These are phyloP conservation scores for Elephas maximus DNA, from an alignment of 2,113 vertebrate species.

Conservation along the genomic window DNA sequence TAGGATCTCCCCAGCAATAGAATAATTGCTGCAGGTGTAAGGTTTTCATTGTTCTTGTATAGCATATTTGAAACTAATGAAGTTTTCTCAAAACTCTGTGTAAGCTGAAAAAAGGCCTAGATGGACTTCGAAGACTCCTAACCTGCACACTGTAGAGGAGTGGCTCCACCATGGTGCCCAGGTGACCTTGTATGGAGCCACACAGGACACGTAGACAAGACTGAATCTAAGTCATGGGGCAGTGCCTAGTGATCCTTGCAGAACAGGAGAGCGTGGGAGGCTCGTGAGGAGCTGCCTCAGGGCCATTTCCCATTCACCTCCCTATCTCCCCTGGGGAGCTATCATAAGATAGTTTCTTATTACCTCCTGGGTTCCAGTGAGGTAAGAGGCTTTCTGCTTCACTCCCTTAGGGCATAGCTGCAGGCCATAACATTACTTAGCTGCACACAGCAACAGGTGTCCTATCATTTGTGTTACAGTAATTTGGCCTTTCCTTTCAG, in stretches of 20 bases:
- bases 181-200: neutral
- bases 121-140: neutral
- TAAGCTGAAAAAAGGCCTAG: conserved; percentile 24
- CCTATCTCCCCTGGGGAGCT: neutral
- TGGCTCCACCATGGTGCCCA: neutral
- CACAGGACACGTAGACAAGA: neutral
- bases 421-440: neutral
- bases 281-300: neutral
- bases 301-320: neutral
- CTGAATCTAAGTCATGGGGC: neutral
- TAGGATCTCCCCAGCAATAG: neutral
- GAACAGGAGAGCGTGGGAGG: neutral
- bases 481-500: neutral
- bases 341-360: neutral
- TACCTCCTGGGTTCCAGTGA: neutral
- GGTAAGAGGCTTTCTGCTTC: neutral
- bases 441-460: neutral
- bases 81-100: neutral
- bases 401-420: neutral
- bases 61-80: neutral
- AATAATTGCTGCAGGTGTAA: neutral
- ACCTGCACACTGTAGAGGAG: neutral
- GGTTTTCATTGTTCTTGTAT: conserved; percentile 24
- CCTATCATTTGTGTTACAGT: neutral
- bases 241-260: neutral